phyloP scores from a whole-genome alignment of 2,888 invertebrate genomes.

The Eutolmus rufibarbis region DNA sequence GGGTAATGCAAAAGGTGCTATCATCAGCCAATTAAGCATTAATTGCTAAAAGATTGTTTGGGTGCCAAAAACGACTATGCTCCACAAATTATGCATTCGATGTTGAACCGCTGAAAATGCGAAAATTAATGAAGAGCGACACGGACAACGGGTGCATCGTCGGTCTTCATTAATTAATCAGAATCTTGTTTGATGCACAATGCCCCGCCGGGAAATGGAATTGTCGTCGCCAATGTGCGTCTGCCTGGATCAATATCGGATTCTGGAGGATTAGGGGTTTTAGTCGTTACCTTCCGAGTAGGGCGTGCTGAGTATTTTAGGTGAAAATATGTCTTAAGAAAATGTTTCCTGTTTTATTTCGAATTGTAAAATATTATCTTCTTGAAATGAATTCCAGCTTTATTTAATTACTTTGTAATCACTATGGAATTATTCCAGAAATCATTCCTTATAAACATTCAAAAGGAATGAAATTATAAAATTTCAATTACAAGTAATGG shows the following conservation, averaged over 20 bases:
- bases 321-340: background rate
- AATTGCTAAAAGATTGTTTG: background rate
- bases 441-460: background rate
- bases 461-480: background rate
- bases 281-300: background rate
- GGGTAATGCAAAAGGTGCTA: background rate
- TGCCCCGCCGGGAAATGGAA: background rate
- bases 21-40: background rate
- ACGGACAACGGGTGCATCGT: background rate
- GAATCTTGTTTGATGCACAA: background rate
- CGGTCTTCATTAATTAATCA: slow-evolving; percentile 15
- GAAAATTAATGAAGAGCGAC: slow-evolving; percentile 22
- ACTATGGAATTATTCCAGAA: background rate
- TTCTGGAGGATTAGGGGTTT: background rate
- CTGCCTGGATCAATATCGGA: background rate
- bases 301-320: background rate
- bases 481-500: background rate
- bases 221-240: background rate
- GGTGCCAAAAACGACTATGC: background rate
- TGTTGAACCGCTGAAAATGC: slow-evolving; percentile 19
- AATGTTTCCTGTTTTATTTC: background rate
- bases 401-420: background rate
- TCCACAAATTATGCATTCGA: background rate
- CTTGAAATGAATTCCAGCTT: too few relatives aligned
- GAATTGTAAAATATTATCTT: background rate